Evolutionary conservation across 2,797 vertebrate species (phyloP), one percentile per base, ranked within the genome.

Genomic region (Cirrhinus mrigala): DNA sequence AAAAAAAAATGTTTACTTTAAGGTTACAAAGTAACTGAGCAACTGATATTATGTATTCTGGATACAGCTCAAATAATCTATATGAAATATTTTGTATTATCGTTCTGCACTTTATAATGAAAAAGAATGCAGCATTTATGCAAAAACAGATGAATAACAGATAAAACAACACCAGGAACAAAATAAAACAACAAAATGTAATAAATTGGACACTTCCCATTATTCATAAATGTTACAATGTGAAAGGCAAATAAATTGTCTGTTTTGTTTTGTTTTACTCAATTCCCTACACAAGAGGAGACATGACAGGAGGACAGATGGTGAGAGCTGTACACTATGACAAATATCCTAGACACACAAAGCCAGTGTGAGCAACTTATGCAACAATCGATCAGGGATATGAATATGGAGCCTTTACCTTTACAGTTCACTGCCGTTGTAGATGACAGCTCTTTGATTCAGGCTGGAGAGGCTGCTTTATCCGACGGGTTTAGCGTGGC

Each of bases 391-490:
- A 85, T 87, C 87, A 87, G 76, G 56, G 52, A 87, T 88, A 93
- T 91, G 20, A 94, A 94, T 92, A 93, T 91, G 88, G 87, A 92
- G 92, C 82, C 62, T 92, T 94, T 95, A 95, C 95, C 95, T 96
- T 94, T 83, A 89, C 87, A 87, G 83, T 88, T 88, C 87, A 86
- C 84, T 85, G 92, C 82, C 88, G 85, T 82, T 73, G 69, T 56
- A 78, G 62, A 73, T 78, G 76, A 62, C 44, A 79, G 82, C 62
- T 88, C 69, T 77, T 71, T 79, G 83, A 64, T 79, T 83, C 40
- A 22, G 62, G 84, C 81, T 87, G 86, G 82, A 86, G 60, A 68
- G 5, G 44, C 64, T 27, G 52, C 54, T 64, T 82, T 82, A 75
- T 79, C 80, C 82, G 40, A 85, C 29, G 22, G 56, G 80, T 82